Evolutionary conservation across 2,888 invertebrate species (phyloP).

Genomic region (Ichneumoninae sp.): DNA sequence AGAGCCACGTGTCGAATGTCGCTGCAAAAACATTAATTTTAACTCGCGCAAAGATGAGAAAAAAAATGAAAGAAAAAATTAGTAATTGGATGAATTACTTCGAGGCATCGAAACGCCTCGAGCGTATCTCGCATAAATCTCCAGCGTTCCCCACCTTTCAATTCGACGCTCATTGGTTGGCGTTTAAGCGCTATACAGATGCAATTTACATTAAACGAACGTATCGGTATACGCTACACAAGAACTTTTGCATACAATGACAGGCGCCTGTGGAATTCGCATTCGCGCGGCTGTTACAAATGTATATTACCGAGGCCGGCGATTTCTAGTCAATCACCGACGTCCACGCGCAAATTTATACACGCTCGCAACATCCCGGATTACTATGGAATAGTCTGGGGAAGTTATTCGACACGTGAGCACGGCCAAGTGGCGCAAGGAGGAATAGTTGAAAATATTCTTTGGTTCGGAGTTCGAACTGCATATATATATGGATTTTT

Average conservation of each 20-base stretch:
- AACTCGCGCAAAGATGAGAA: neutral
- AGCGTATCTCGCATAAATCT: slow-evolving; percentile 43
- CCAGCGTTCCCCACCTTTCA: slow-evolving; percentile 3
- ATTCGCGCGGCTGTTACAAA: slow-evolving; percentile 53
- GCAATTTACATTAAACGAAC: slow-evolving; percentile 21
- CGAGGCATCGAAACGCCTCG: slow-evolving; percentile 33
- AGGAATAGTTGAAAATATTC: neutral
- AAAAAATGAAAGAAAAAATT: neutral
- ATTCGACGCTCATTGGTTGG: slow-evolving; percentile 37
- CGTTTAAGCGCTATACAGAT: slow-evolving; percentile 10
- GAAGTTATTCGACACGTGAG: slow-evolving; percentile 53
- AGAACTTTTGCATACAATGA: slow-evolving; percentile 67
- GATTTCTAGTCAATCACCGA: slow-evolving; percentile 74
- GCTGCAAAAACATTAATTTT: slow-evolving; percentile 1
- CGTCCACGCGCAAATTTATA: slow-evolving; percentile 64
- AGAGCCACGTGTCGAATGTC: slow-evolving; percentile 55
- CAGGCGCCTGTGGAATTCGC: slow-evolving; percentile 54
- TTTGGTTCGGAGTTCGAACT: slow-evolving; percentile 1
- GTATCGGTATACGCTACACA: neutral
- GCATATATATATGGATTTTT: neutral
- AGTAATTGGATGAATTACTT: neutral
- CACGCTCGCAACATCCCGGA: slow-evolving; percentile 17
- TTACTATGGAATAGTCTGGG: slow-evolving; percentile 20
- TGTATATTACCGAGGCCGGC: slow-evolving; percentile 62
- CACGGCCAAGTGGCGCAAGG: slow-evolving; percentile 32